Conservation (phyloP, 2,888 invertebrate species). For the Athrips mouffetella region DNA sequence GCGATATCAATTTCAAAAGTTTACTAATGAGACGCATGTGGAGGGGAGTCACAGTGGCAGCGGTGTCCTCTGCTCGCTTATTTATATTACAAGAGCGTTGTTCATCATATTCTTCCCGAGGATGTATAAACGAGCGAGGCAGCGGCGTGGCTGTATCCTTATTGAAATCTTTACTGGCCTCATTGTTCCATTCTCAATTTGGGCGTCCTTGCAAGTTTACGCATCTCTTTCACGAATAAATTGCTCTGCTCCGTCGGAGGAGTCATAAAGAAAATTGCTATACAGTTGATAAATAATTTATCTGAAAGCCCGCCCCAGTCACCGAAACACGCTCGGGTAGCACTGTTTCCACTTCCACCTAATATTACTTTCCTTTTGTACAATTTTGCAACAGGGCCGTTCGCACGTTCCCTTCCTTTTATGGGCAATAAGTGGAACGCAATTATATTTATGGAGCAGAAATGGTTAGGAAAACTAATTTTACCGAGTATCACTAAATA, state of each 20-base stretch:
- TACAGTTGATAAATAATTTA: constrained; percentile 79
- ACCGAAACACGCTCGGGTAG: constrained; percentile 69
- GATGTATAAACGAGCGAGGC: constrained; percentile 11
- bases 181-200: constrained; percentile 71
- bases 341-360: constrained; percentile 66
- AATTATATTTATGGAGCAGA: constrained; percentile 76
- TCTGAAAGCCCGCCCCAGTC: constrained; percentile 77
- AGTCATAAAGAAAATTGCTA: constrained; percentile 79
- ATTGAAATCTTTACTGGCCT: constrained; percentile 66
- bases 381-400: constrained; percentile 76
- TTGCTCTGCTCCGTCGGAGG: constrained; percentile 77
- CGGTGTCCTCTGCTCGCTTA: not conserved
- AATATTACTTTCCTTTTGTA: constrained; percentile 78
- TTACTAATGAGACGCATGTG: constrained; percentile 58
- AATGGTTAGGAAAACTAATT: constrained; percentile 75
- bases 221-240: constrained; percentile 76
- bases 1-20: constrained; percentile 49
- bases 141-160: constrained; percentile 36
- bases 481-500: constrained; percentile 60
- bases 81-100: constrained; percentile 19
- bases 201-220: constrained; percentile 74
- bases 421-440: constrained; percentile 78
- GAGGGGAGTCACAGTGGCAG: constrained; percentile 19
- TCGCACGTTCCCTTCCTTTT: constrained; percentile 76
- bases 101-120: constrained; percentile 16